Base-by-base conservation (phyloP, 2,888 invertebrate genomes). In the Automeris io region DNA sequence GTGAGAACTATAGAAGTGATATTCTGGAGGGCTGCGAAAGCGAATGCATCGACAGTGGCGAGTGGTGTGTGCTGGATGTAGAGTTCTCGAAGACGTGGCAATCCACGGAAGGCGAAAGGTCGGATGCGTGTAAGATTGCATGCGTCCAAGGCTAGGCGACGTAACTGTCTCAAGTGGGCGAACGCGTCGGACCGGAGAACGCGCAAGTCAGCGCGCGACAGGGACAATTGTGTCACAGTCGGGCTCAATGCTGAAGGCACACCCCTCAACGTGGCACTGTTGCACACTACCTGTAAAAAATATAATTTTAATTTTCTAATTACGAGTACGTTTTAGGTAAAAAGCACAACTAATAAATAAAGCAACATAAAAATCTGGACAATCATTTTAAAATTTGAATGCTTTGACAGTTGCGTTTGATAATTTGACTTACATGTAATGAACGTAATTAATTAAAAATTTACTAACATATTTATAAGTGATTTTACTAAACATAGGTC, bases 51-150 rank as follows among this genome's bases (percentile, higher is more conserved):
- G 39, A 97, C 92, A 19, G 91, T 91, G 35, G 91, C 88, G 37
- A 97, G 82, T 2, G 94, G 94, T 7, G 97, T 96, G 57, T 95
- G 92, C 64, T 95, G 95, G 50, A 97, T 94, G 52, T 94, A 93
- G 25, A 95, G 89, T 62, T 91, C 94, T 60, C 90, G 89, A 5
- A 98, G 89, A 8, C 93, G 89, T 3, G 91, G 91, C 37, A 97
- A 77, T 6, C 95, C 95, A 18, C 94, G 91, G 75, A 97, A 96
- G 37, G 96, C 94, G 71, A 95, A 95, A 35, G 93, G 93, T 57
- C 94, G 73, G 54, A 97, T 93, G 45, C 90, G 88, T 35, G 92
- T 90, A 51, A 97, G 93, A 72, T 95, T 93, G 86, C 97, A 97
- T 51, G 93, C 93, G 71, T 96, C 95, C 56, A 97, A 88, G 8